Conservation (phyloP, 2,888 invertebrate species). For the Rhorus exstirpatorius region DNA sequence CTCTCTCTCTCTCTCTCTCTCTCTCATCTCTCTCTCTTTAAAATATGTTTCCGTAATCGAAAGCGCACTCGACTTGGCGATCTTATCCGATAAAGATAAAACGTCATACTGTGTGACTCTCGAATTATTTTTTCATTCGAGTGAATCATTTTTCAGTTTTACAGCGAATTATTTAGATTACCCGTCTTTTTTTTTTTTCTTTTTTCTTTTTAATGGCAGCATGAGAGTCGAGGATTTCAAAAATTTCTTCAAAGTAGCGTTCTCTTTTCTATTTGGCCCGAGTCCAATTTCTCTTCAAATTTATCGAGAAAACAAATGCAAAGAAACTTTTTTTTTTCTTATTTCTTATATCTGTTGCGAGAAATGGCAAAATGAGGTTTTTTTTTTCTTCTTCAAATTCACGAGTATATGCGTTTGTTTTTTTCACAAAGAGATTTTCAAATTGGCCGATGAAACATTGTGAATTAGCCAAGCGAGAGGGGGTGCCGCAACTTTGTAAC, state of each 20-base stretch:
- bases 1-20: not conserved
- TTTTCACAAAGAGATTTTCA: not conserved
- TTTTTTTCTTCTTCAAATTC: not conserved
- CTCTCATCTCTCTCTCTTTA: no score
- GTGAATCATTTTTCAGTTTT: constrained; percentile 36
- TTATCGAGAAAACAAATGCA: constrained; percentile 45
- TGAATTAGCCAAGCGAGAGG: constrained; percentile 45
- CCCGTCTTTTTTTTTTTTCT: not conserved
- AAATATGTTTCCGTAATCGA: constrained; percentile 16
- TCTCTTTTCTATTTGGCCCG: constrained; percentile 35
- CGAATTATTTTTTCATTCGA: not conserved
- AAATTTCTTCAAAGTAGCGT: constrained; percentile 20
- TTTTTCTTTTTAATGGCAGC: not conserved
- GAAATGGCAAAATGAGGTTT: not conserved
- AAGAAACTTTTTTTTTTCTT: constrained; percentile 16
- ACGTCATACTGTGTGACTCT: constrained; percentile 4
- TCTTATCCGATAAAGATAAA: constrained; percentile 44
- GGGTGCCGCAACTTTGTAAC: not conserved
- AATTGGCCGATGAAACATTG: not conserved
- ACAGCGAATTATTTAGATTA: not conserved
- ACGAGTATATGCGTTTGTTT: not conserved
- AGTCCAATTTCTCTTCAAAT: constrained; percentile 49
- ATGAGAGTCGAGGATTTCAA: constrained; percentile 9
- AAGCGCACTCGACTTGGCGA: constrained; percentile 27
- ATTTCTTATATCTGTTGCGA: not conserved